Evolutionary conservation across 2,888 invertebrate genomes (phyloP).

Genomic region (Acronicta aceris): DNA sequence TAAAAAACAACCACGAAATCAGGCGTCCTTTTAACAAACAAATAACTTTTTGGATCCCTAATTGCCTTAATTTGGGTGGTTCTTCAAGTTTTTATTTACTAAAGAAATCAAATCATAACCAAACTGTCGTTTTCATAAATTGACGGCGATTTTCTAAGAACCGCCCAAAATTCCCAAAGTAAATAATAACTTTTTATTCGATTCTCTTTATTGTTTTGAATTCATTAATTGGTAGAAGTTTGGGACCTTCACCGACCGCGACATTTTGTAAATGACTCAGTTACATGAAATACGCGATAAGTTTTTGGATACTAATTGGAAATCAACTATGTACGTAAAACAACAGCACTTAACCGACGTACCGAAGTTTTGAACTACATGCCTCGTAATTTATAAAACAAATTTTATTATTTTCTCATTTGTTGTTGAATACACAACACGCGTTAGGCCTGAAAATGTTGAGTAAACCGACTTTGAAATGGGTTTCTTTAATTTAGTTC

Average conservation of each 20-base stretch:
- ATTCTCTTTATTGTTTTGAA: slow-evolving; percentile 66
- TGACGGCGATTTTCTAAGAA: slow-evolving; percentile 46
- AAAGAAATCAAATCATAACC: slow-evolving; percentile 54
- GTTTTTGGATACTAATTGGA: slow-evolving; percentile 78
- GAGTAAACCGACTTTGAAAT: slow-evolving; percentile 42
- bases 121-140: slow-evolving; percentile 55
- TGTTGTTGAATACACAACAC: slow-evolving; percentile 42
- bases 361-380: slow-evolving; percentile 58
- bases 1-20: slow-evolving; percentile 21
- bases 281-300: slow-evolving; percentile 75
- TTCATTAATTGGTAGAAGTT: slow-evolving; percentile 73
- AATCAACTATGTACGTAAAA: slow-evolving; percentile 73
- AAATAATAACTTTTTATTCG: slow-evolving; percentile 66
- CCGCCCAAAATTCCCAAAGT: slow-evolving; percentile 46
- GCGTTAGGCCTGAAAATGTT: slow-evolving; percentile 36
- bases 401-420: slow-evolving; percentile 60
- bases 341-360: slow-evolving; percentile 64
- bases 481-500: slow-evolving; percentile 31
- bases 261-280: slow-evolving; percentile 72
- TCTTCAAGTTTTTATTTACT: slow-evolving; percentile 50
- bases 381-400: slow-evolving; percentile 55
- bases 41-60: slow-evolving; percentile 27
- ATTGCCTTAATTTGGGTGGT: slow-evolving; percentile 41
- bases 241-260: slow-evolving; percentile 64
- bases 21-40: slow-evolving; percentile 15